A percentile compares a stretch with the other conserved stretches of the same genome.
These are phyloP conservation scores for Megathymus violae DNA, from an alignment of 1,140 invertebrate genomes.

Conservation along the genomic window DNA sequence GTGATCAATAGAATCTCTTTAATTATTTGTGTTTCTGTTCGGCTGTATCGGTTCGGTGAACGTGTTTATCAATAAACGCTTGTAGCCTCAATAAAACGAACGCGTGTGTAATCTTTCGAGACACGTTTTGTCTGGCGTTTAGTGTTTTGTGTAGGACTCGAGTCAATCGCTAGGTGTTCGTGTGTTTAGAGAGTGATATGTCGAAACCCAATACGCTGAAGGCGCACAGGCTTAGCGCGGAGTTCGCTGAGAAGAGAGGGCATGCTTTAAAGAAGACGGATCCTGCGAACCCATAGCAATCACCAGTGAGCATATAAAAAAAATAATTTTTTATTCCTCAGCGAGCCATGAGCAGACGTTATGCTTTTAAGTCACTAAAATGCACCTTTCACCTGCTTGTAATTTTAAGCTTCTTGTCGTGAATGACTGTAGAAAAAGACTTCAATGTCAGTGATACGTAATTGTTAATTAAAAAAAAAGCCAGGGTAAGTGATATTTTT, in stretches of 20 bases:
- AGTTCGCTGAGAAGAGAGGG: constrained; percentile 74
- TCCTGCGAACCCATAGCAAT: constrained; percentile 75
- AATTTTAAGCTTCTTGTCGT: too few relatives aligned
- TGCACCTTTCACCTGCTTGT: too few relatives aligned
- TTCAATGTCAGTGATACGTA: too few relatives aligned
- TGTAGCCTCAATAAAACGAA: constrained; percentile 67
- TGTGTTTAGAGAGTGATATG: constrained; percentile 60
- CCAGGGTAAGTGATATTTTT: too few relatives aligned
- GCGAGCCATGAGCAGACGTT: too few relatives aligned
- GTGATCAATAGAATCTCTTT: constrained; percentile 70
- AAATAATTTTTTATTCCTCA: too few relatives aligned
- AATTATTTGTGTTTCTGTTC: constrained; percentile 71
- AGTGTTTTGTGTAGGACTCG: constrained; percentile 34
- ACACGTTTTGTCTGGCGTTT: constrained; percentile 11
- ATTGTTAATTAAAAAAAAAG: too few relatives aligned
- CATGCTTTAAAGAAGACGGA: constrained; percentile 70
- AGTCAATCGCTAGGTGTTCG: constrained; percentile 20
- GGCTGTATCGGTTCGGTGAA: constrained; percentile 49
- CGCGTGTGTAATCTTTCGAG: constrained; percentile 36
- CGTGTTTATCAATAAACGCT: constrained; percentile 45
- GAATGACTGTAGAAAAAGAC: too few relatives aligned
- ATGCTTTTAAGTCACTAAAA: too few relatives aligned
- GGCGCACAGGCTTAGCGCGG: constrained; percentile 75
- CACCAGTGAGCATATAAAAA: constrained; percentile 79
- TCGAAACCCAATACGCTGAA: constrained; percentile 77